phyloP scores from a whole-genome alignment of 2,113 vertebrate species.

The Scatophagus argus region DNA sequence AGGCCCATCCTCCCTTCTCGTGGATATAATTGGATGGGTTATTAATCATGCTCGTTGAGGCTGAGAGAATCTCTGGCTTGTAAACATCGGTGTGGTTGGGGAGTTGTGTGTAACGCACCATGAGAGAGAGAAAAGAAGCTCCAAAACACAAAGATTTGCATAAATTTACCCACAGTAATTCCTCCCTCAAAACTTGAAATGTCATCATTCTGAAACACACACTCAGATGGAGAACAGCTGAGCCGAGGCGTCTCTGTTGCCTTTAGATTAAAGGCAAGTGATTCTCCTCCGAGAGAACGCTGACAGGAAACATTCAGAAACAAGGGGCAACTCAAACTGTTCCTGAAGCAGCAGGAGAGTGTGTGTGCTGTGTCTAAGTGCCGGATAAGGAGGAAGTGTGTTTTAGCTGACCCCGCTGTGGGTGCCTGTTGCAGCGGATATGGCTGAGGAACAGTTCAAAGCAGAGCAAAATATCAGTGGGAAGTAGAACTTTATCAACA shows the following conservation, averaged over 20 bases:
- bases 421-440: constrained; percentile 55
- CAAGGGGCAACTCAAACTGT: constrained; percentile 40
- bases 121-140: constrained; percentile 6
- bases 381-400: constrained; percentile 55
- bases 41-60: constrained; percentile 46
- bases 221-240: constrained; percentile 58
- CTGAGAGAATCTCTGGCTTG: constrained; percentile 18
- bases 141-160: constrained; percentile 47
- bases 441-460: constrained; percentile 53
- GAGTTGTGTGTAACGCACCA: constrained; percentile 14
- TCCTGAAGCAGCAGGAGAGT: constrained; percentile 39
- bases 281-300: constrained; percentile 38
- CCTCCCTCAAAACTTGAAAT: constrained; percentile 52
- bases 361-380: constrained; percentile 34
- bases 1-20: constrained; percentile 18
- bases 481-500: constrained; percentile 48
- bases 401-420: constrained; percentile 61
- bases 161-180: constrained; percentile 32
- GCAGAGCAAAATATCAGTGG: constrained; percentile 37
- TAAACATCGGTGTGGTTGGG: constrained; percentile 29
- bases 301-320: constrained; percentile 43
- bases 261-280: constrained; percentile 53
- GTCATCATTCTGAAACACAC: constrained; percentile 53
- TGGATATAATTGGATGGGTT: constrained; percentile 42
- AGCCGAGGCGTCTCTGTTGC: constrained; percentile 42